Conservation (phyloP, 2,888 invertebrate species). For the Quadroppia sp. region DNA sequence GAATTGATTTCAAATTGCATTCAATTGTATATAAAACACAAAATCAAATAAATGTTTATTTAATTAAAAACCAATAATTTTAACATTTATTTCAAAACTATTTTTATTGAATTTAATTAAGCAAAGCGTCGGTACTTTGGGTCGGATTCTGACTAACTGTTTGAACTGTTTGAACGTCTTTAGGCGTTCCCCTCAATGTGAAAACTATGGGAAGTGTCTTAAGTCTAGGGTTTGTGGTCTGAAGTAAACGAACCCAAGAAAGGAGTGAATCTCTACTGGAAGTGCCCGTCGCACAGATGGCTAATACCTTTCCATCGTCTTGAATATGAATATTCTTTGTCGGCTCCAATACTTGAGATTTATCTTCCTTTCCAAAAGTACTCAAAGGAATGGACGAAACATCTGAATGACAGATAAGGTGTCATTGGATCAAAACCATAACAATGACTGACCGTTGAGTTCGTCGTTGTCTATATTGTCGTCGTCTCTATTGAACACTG, state of each 20-base stretch:
- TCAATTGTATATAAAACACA: constrained; percentile 26
- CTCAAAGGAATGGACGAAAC: constrained; percentile 56
- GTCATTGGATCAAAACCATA: not conserved
- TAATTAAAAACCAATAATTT: not conserved
- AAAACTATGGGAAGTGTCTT: constrained; percentile 30
- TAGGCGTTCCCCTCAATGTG: constrained; percentile 23
- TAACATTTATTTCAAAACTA: not conserved
- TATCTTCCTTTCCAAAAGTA: constrained; percentile 49
- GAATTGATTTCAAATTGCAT: not conserved
- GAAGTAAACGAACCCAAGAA: constrained; percentile 78
- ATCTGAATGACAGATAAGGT: constrained; percentile 57
- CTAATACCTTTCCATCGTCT: constrained; percentile 81
- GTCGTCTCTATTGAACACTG: constrained; percentile 15
- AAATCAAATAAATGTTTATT: not conserved
- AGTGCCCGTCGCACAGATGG: constrained; percentile 84
- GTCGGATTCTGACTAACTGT: not conserved
- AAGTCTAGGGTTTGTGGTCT: constrained; percentile 37
- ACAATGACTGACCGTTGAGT: constrained; percentile 14
- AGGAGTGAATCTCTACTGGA: constrained; percentile 76
- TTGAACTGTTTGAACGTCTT: not conserved
- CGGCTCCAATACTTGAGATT: constrained; percentile 50
- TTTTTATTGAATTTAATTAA: not conserved
- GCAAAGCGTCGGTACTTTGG: not conserved
- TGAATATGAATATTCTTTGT: constrained; percentile 79
- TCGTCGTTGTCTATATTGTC: constrained; percentile 37